phyloP scores from a whole-genome alignment of 2,797 vertebrate species.

The Danio kyathit region DNA sequence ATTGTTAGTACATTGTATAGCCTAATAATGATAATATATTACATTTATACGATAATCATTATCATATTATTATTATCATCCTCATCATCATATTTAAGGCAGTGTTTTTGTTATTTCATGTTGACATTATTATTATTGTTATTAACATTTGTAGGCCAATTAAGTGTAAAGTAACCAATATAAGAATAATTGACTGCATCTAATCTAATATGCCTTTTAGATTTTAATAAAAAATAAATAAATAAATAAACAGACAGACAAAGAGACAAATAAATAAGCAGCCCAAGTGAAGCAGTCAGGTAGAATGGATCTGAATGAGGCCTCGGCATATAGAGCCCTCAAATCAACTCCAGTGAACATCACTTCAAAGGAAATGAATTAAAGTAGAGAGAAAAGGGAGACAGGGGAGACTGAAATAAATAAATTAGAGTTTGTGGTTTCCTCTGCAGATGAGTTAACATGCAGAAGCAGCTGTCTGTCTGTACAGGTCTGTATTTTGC shows the following conservation, averaged over 20 bases:
- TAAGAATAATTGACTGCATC: background rate
- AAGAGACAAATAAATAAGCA: background rate
- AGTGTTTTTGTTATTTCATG: no score
- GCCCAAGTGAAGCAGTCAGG: background rate
- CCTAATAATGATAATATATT: no score
- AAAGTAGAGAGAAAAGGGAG: conserved; percentile 23
- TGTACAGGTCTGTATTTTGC: conserved; percentile 23
- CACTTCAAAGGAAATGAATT: background rate
- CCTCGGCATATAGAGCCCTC: no score
- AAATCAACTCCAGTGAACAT: no score
- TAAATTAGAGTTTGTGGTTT: conserved; percentile 26
- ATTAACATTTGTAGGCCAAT: background rate
- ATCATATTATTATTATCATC: no score
- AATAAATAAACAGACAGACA: background rate
- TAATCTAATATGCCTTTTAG: background rate
- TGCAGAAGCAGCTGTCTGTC: conserved; percentile 31
- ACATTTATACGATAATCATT: no score
- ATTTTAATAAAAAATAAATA: no score
- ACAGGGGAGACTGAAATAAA: conserved; percentile 53
- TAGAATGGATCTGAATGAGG: no score
- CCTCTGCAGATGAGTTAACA: conserved; percentile 40
- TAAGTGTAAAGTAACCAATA: background rate
- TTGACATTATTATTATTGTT: no score
- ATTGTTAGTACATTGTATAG: no score
- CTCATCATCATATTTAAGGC: no score